Conservation (phyloP, 2,797 vertebrate genomes). For the Coranthus polyacanthus region DNA sequence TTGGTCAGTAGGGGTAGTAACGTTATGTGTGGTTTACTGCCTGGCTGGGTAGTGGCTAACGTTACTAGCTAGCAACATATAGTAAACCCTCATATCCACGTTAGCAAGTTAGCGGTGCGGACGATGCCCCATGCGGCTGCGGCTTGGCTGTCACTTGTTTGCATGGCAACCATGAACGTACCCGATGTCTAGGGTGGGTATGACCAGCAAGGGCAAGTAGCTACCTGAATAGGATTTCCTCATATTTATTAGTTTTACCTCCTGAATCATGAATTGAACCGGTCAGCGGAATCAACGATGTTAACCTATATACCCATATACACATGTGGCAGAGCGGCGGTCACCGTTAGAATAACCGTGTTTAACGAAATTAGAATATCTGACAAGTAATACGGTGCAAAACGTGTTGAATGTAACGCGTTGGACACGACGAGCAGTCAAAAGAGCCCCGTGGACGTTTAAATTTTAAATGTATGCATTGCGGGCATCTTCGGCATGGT, state of each 20-base stretch:
- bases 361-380: too few relatives aligned
- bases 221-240: neutral
- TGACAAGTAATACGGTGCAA: neutral
- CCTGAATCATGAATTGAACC: too few relatives aligned
- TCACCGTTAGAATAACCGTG: too few relatives aligned
- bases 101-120: slow-evolving; percentile 44
- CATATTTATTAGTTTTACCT: neutral
- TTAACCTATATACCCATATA: neutral
- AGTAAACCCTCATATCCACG: slow-evolving; percentile 51
- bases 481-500: slow-evolving; percentile 13
- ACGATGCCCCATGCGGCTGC: slow-evolving; percentile 54
- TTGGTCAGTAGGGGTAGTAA: slow-evolving; percentile 1
- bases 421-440: neutral
- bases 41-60: slow-evolving; percentile 50
- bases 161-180: slow-evolving; percentile 56
- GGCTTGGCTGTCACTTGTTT: slow-evolving; percentile 58
- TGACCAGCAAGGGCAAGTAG: slow-evolving; percentile 27
- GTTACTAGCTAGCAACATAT: slow-evolving; percentile 51
- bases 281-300: neutral
- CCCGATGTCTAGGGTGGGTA: slow-evolving; percentile 17
- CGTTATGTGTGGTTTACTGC: slow-evolving; percentile 5
- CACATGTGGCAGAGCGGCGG: neutral
- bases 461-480: slow-evolving; percentile 29
- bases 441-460: slow-evolving; percentile 8
- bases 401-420: neutral